A percentile compares a stretch with the other conserved stretches of the same genome.
phyloP scores from a whole-genome alignment of 2,797 vertebrate species.

The Sebastolobus alascanus region DNA sequence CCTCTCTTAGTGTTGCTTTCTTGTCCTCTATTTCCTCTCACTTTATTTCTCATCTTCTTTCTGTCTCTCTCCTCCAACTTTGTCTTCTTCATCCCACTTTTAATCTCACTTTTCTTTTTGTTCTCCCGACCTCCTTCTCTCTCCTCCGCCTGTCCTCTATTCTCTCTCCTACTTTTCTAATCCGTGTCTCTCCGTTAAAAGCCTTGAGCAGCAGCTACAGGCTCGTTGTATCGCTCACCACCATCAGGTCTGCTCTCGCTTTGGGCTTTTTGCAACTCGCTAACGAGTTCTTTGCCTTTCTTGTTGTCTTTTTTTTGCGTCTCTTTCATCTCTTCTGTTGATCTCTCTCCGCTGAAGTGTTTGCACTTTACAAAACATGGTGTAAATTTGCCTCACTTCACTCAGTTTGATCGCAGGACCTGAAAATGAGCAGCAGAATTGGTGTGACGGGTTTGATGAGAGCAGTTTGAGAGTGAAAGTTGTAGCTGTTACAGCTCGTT shows the following conservation, averaged over 20 bases:
- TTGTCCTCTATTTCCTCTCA: background rate
- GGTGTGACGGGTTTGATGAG: conserved; percentile 8
- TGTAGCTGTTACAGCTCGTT: background rate
- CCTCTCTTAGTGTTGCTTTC: background rate
- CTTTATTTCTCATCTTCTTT: background rate
- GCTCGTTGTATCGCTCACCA: conserved; percentile 34
- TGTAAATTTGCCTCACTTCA: conserved; percentile 37
- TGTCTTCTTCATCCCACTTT: conserved; percentile 9
- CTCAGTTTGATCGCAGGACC: conserved; percentile 26
- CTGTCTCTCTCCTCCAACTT: background rate
- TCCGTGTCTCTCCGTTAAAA: conserved; percentile 37
- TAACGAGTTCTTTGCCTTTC: conserved; percentile 66
- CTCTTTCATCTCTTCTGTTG: conserved; percentile 50
- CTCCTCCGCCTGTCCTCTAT: conserved; percentile 24
- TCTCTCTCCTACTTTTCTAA: conserved; percentile 30
- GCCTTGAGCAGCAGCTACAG: conserved; percentile 54
- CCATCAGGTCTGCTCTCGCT: conserved; percentile 44
- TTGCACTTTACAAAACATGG: conserved; percentile 48
- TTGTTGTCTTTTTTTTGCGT: conserved; percentile 13
- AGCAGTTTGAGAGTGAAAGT: background rate
- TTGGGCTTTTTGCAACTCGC: conserved; percentile 33
- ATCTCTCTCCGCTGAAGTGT: conserved; percentile 43
- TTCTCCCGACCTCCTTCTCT: background rate
- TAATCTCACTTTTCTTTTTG: background rate
- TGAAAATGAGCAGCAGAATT: conserved; percentile 18